These are phyloP conservation scores for Selene dorsalis DNA, from an alignment of 2,797 vertebrate species.

Conservation along the genomic window DNA sequence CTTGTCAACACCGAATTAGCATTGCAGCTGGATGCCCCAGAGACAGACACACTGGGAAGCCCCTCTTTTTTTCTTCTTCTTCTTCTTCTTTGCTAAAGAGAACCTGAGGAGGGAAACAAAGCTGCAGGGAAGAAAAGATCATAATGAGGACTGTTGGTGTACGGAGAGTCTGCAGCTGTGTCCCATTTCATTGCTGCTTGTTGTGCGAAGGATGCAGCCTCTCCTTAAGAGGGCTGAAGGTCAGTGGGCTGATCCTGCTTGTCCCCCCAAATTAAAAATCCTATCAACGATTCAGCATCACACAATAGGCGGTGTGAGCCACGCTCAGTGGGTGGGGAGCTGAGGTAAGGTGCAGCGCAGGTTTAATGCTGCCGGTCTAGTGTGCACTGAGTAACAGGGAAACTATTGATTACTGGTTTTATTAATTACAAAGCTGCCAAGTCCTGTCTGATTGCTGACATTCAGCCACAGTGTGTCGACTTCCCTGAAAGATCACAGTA, in stretches of 20 bases:
- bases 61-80: constrained; percentile 23
- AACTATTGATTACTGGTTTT: background rate
- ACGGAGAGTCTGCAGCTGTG: constrained; percentile 51
- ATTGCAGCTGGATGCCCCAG: constrained; percentile 53
- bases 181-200: constrained; percentile 28
- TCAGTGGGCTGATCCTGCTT: constrained; percentile 23
- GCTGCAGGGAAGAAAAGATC: constrained; percentile 40
- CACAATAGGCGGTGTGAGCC: background rate
- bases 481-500: background rate
- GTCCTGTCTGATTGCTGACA: background rate
- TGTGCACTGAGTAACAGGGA: background rate
- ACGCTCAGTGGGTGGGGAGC: background rate
- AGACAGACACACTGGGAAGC: constrained; percentile 62
- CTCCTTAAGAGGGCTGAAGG: constrained; percentile 42
- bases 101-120: constrained; percentile 48
- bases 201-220: constrained; percentile 22
- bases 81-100: constrained; percentile 28
- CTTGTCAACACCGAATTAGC: constrained; percentile 62
- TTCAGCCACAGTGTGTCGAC: background rate
- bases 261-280: constrained; percentile 25
- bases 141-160: constrained; percentile 45
- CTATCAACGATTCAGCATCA: constrained; percentile 13
- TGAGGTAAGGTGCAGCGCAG: background rate
- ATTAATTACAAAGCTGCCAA: background rate
- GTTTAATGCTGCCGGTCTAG: background rate